Conservation (phyloP, 1,140 invertebrate genomes). For the Phenacoccus solenopsis region DNA sequence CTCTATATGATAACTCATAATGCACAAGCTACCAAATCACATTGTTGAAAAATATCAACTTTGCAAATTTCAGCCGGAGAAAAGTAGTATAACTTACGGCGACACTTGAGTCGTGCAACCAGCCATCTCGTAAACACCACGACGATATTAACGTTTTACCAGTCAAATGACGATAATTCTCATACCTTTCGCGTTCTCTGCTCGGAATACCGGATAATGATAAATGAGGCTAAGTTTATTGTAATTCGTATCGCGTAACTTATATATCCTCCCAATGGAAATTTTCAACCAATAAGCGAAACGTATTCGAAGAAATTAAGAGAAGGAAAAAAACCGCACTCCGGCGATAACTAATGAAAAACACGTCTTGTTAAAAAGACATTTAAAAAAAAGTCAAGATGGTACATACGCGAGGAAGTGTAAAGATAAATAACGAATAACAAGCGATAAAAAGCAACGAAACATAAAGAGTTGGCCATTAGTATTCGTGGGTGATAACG, state of each 20-base stretch:
- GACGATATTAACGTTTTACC: not conserved
- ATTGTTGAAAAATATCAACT: no score
- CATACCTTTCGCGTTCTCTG: not conserved
- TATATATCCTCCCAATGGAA: slow-evolving; percentile 15
- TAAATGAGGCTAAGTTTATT: slow-evolving; percentile 11
- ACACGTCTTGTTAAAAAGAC: slow-evolving; percentile 3
- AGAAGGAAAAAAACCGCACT: not conserved
- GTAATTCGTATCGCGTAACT: slow-evolving; percentile 7
- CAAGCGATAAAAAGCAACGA: slow-evolving; percentile 7
- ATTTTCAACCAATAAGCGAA: slow-evolving; percentile 15
- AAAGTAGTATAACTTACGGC: not conserved
- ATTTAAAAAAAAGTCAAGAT: not conserved
- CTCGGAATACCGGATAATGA: not conserved
- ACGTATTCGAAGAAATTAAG: not conserved
- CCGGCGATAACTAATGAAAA: slow-evolving; percentile 14
- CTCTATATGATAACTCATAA: no score
- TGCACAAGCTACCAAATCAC: no score
- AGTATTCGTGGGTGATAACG: slow-evolving; percentile 17
- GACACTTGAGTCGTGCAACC: no score
- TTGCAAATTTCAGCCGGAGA: no score
- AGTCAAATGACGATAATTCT: not conserved
- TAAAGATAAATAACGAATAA: not conserved
- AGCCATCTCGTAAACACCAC: no score
- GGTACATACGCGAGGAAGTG: slow-evolving; percentile 5
- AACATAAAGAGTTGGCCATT: not conserved